Conservation (phyloP, 1,140 invertebrate genomes). For the Drosophila nikananu region DNA sequence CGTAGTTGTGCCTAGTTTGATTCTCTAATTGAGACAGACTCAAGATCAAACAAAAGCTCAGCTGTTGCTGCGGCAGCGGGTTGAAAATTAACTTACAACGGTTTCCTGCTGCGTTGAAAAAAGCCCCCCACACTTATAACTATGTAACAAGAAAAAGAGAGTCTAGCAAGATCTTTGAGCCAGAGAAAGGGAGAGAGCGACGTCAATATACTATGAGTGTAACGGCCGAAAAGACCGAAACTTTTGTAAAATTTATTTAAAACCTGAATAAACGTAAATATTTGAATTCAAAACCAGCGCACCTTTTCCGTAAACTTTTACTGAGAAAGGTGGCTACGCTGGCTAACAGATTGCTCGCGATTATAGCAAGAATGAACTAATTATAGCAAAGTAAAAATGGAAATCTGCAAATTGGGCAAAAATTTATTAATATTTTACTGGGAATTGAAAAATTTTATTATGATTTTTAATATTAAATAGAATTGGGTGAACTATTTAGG, state of each 20-base stretch:
- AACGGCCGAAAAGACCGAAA: constrained; percentile 34
- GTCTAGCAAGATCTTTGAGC: constrained; percentile 59
- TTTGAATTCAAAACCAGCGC: constrained; percentile 59
- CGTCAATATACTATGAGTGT: constrained; percentile 38
- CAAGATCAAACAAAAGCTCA: constrained; percentile 48
- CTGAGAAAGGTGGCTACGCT: not conserved
- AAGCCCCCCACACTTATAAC: constrained; percentile 40
- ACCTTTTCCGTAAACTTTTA: not conserved
- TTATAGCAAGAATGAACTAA: not conserved
- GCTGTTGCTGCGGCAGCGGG: constrained; percentile 48
- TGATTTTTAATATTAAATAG: too few species aligned
- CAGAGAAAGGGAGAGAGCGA: not conserved
- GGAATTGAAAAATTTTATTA: too few species aligned
- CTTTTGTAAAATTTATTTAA: constrained; percentile 72
- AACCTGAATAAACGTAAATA: constrained; percentile 70
- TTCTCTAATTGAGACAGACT: constrained; percentile 61
- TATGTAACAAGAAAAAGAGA: constrained; percentile 67
- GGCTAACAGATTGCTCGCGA: not conserved
- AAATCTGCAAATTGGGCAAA: too few species aligned
- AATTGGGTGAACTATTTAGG: too few species aligned
- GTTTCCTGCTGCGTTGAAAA: constrained; percentile 76
- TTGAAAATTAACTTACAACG: constrained; percentile 68
- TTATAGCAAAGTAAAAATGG: too few species aligned
- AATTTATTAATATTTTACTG: too few species aligned
- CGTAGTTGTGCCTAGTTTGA: constrained; percentile 21